Evolutionary conservation across 2,113 vertebrate species (phyloP).

Genomic region (Lichenostomus cassidix): DNA sequence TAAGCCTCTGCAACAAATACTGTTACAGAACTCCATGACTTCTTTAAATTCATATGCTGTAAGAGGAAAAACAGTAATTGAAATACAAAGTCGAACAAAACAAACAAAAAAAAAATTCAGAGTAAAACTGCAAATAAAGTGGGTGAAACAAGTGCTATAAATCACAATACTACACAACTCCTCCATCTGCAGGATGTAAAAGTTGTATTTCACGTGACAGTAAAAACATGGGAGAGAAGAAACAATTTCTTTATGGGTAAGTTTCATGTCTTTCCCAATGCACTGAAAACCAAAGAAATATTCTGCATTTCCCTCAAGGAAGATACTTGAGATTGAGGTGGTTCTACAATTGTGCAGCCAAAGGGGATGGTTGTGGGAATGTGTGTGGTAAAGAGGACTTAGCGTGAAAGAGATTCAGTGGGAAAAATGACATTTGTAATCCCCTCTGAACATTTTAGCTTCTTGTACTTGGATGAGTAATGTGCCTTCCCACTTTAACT

Average conservation of each 20-base stretch:
- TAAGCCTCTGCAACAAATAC: not conserved
- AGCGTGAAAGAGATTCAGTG: not conserved
- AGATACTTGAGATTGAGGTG: not conserved
- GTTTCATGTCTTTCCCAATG: not conserved
- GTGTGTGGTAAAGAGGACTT: not conserved
- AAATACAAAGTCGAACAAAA: not conserved
- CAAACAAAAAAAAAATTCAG: not conserved
- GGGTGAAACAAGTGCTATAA: not conserved
- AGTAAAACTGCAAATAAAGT: not conserved
- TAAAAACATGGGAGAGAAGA: not conserved
- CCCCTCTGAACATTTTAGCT: not conserved
- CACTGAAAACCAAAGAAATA: not conserved
- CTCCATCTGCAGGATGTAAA: not conserved
- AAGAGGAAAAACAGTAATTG: not conserved
- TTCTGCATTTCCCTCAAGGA: not conserved
- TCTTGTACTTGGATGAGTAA: not conserved
- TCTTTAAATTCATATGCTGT: not conserved
- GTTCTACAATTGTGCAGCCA: not conserved
- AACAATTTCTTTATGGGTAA: not conserved
- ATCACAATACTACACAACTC: not conserved
- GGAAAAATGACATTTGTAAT: conserved; percentile 8
- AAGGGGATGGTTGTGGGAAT: not conserved
- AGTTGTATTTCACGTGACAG: not conserved
- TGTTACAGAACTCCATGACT: not conserved
- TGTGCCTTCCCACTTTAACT: not conserved